Base-by-base conservation (phyloP, 2,888 invertebrate genomes). In the Alentia gelatinosa region DNA sequence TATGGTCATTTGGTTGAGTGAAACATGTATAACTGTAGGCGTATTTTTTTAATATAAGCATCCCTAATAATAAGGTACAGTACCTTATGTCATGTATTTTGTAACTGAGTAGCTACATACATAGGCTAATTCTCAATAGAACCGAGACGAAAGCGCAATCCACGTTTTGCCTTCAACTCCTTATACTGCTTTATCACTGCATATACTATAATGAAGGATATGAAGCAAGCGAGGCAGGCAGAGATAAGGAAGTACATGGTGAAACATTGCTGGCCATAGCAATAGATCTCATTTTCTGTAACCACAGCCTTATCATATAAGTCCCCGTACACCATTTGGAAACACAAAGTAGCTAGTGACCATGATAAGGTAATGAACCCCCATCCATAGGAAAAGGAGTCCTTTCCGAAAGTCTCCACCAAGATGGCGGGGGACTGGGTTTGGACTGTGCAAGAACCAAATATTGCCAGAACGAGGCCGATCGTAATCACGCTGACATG, bases 401-500 rank as follows among this genome's bases (percentile, higher is more conserved):
- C 86, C 26, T 86, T 86, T 23, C 86, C 86, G 26, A 86, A 86
- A n/a, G 42, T 47, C 86, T 86, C 86, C 42, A 86, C 86, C 35
- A 86, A 47, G 86, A 86, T 86, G 47, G 86, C 86, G 42, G 86
- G 86, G 0, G 86, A 86, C 47, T 86, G 86, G 4, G 86, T 86
- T 33, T 86, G 86, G 1, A 86, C 86, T 30, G 47, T 86, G 30
- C 86, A 86, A 1, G 86, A 86, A 7, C 86, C 86, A 42, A 86
- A 86, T 1, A 86, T 42, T 12, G 30, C 86, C 1, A 50, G 9
- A 42, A 86, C 47, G 47, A 86, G 86, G 47, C 86, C 86, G n/a
- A 26, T 30, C 26, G 86, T 50, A 19, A 86, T 50, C 5, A 86
- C 50, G 26, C 42, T 3, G 1, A 86, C 86, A n/a, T 86, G 15